phyloP scores from a whole-genome alignment of 2,797 vertebrate species.

The Philypnodon macrostomus region DNA sequence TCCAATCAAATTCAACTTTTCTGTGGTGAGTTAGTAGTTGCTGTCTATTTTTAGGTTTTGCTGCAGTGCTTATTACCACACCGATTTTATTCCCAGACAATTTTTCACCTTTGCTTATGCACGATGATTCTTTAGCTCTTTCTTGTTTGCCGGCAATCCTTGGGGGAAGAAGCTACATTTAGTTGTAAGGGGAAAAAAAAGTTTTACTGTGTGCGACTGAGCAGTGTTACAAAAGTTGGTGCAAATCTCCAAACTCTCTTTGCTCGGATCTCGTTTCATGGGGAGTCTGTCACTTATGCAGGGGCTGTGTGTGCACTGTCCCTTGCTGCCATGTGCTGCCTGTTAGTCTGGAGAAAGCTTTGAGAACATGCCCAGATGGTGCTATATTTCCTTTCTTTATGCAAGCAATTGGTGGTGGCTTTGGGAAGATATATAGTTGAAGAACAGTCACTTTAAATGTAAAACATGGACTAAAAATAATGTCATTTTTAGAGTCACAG shows the following conservation, averaged over 20 bases:
- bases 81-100: conserved; percentile 16
- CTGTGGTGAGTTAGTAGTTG: conserved; percentile 47
- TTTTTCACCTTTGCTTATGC: conserved; percentile 42
- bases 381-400: conserved; percentile 38
- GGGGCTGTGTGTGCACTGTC: conserved; percentile 45
- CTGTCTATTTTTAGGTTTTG: conserved; percentile 59
- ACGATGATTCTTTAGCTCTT: conserved; percentile 59
- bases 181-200: conserved; percentile 39
- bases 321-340: conserved; percentile 56
- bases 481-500: too few species aligned
- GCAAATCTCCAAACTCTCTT: conserved; percentile 50
- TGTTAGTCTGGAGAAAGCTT: conserved; percentile 50
- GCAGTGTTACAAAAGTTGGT: conserved; percentile 54
- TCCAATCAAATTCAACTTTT: conserved; percentile 42
- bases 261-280: conserved; percentile 48
- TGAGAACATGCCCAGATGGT: conserved; percentile 63
- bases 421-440: conserved; percentile 20
- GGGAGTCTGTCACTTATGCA: conserved; percentile 59
- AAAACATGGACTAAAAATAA: too few species aligned
- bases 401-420: conserved; percentile 42
- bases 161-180: conserved; percentile 44
- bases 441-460: conserved; percentile 13
- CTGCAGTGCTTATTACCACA: conserved; percentile 45
- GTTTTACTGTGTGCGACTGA: conserved; percentile 47
- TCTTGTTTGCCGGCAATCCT: conserved; percentile 56